phyloP scores from a whole-genome alignment of 2,888 invertebrate genomes.

The Cartodere bifasciata region DNA sequence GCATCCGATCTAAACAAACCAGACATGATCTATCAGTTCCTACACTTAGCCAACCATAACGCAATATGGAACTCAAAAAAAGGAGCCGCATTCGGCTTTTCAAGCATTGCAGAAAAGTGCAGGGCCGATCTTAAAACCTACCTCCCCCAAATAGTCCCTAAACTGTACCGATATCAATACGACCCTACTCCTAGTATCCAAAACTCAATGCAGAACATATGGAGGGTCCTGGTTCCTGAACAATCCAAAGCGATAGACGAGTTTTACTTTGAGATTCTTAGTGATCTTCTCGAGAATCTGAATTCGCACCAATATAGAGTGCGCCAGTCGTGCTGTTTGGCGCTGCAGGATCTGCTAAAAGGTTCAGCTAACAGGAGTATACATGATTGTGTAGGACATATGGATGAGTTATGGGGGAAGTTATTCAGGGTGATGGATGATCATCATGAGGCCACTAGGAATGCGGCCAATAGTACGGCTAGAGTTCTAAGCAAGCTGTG shows the following conservation, averaged over 20 bases:
- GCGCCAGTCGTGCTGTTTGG: conserved; percentile 81
- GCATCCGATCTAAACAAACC: conserved; percentile 93
- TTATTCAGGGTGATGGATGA: conserved; percentile 89
- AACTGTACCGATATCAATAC: conserved; percentile 81
- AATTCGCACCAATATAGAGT: conserved; percentile 81
- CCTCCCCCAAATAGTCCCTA: conserved; percentile 75
- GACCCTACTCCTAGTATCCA: conserved; percentile 89
- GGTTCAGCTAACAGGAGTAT: conserved; percentile 37
- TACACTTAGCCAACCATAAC: conserved; percentile 91
- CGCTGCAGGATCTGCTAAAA: conserved; percentile 71
- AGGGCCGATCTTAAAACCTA: conserved; percentile 72
- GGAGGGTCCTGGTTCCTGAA: conserved; percentile 80
- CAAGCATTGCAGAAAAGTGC: conserved; percentile 72
- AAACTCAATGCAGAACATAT: conserved; percentile 86
- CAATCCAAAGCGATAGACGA: conserved; percentile 75
- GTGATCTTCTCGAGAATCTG: conserved; percentile 68
- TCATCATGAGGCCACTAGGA: conserved; percentile 76
- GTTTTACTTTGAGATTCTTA: conserved; percentile 68
- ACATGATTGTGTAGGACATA: conserved; percentile 30
- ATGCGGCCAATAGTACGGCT: conserved; percentile 60
- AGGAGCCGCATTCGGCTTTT: conserved; percentile 89
- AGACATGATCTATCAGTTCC: conserved; percentile 88
- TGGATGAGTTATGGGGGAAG: conserved; percentile 63
- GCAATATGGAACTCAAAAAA: conserved; percentile 90
- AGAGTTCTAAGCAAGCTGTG: conserved; percentile 52